phyloP scores from a whole-genome alignment of 2,797 vertebrate species.

The Tokudaia tokunoshimensis region DNA sequence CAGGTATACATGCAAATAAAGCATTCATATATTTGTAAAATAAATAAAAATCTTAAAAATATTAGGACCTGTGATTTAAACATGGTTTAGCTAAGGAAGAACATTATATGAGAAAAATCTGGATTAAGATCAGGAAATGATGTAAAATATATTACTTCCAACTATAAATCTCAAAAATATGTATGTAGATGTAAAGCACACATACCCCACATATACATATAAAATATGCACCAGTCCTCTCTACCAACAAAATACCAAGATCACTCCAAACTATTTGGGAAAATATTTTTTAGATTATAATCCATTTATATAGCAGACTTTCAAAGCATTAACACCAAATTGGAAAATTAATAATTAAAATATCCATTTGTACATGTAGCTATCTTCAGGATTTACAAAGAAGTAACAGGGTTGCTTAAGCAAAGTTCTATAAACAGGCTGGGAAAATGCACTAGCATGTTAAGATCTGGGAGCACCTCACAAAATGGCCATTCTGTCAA shows the following conservation, averaged over 20 bases:
- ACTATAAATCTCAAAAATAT: neutral
- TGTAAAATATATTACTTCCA: neutral
- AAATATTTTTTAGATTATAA: neutral
- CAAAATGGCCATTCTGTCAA: slow-evolving; percentile 51
- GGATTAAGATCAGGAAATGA: neutral
- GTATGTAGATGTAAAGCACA: neutral
- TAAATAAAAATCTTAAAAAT: neutral
- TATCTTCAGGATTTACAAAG: neutral
- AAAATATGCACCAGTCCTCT: neutral
- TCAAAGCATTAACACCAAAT: neutral
- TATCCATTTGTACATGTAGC: neutral
- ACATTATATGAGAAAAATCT: neutral
- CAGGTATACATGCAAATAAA: no score
- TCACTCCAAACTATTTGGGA: neutral
- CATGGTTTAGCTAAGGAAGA: neutral
- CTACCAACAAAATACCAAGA: neutral
- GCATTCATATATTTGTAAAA: no score
- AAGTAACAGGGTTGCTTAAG: neutral
- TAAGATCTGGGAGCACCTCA: neutral
- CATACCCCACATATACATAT: neutral
- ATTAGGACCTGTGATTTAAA: neutral
- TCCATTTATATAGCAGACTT: neutral
- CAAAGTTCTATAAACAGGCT: neutral
- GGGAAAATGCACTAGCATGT: neutral
- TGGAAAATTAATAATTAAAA: neutral